Base-by-base conservation (phyloP, 1,140 invertebrate species). In the Bombus picipes region DNA sequence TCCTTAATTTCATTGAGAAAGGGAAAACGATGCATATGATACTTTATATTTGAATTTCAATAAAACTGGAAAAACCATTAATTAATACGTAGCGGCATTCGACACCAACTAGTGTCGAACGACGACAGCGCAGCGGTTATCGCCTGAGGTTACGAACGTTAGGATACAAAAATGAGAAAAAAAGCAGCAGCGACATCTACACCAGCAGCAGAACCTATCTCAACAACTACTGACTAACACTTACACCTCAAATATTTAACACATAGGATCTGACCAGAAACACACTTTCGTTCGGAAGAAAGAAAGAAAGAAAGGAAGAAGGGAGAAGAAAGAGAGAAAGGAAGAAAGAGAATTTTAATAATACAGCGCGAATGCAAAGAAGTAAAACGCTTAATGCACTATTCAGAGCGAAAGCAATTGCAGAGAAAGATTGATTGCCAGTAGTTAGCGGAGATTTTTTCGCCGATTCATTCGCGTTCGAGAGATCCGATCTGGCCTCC, bases 381-480 rank as follows among this genome's bases (percentile, higher is more conserved):
- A 82, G 37, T 71, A 57, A 39, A 74, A 74, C 43, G 34, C 47
- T 34, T 12, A n/a, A 37, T 53, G 81, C 32, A 75, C 41, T 74
- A 82, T 47, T 47, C 72, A 39, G 22, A 75, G 22, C 53, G 57
- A 75, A 47, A 76, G 57, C 74, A 83, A 68, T 83, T 66, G 73
- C 73, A 3, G 43, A 25, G 28, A 70, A 47, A 80, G 66, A 80
- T 70, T 53, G 65, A 70, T 80, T 25, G 65, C 62, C 25, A 22
- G 78, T 59, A 59, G 68, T 73, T 81, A 78, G 28, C 39, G 66
- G 28, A 12, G 43, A 72, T 72, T 41, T 22, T 57, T 37, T 28
- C 39, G 22, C n/a, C 4, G n/a, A 66, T 79, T n/a, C 32, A 47
- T 78, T 34, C 39, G 57, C 71, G 37, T 18, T 32, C n/a, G 73